A percentile compares a stretch with the other conserved stretches of the same genome.
phyloP scores from a whole-genome alignment of 2,113 vertebrate species.

The Gallinago paraguaiae region DNA sequence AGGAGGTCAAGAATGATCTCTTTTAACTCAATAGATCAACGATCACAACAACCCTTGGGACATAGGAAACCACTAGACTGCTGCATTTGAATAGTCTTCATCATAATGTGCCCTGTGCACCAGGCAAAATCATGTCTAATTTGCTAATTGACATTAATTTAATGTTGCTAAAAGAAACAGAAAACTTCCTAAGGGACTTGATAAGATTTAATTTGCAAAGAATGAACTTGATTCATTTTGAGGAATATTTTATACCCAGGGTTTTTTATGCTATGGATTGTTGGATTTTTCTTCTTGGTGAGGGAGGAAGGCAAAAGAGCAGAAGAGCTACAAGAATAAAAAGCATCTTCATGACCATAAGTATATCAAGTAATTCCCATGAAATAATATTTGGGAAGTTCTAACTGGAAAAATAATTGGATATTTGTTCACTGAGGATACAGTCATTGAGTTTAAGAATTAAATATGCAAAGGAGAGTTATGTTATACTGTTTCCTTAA shows the following conservation, averaged over 20 bases:
- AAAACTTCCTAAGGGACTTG: not conserved
- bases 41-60: not conserved
- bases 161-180: not conserved
- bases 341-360: not conserved
- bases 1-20: not conserved
- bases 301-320: not conserved
- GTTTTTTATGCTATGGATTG: not conserved
- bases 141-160: not conserved
- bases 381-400: not conserved
- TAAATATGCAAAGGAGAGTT: not conserved
- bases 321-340: not conserved
- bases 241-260: not conserved
- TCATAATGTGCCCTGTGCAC: not conserved
- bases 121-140: not conserved
- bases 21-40: not conserved
- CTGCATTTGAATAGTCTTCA: not conserved
- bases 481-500: not conserved
- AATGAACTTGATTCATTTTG: not conserved
- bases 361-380: not conserved
- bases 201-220: not conserved
- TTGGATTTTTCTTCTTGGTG: not conserved
- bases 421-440: not conserved
- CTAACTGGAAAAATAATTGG: not conserved
- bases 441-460: not conserved
- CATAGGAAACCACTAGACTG: rapidly evolving